Base-by-base conservation (phyloP, 2,888 invertebrate species). In the Cataglyphis cursor region DNA sequence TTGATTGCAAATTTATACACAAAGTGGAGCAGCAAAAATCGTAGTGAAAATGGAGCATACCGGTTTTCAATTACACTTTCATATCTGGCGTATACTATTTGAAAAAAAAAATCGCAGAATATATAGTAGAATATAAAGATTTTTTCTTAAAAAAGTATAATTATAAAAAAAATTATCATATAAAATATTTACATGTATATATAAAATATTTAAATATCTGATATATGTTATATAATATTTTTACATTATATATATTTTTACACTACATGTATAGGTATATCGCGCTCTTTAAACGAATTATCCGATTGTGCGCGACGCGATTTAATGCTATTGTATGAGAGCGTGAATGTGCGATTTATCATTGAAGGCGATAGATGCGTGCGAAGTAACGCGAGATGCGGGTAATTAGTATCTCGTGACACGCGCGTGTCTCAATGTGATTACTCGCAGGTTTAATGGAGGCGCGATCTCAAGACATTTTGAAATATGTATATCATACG, bases 371-470 rank as follows among this genome's bases (percentile, higher is more conserved):
- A 78, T 66, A 78, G 41, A 66, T 78, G 57, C 57, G 18, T n/a
- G 38, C 76, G 12, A 57, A 28, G 76, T 78, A 65, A 78, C 41
- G 78, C 68, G 78, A 31, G 57, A 68, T 68, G 59, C 57, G 68
- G 59, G 68, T 78, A 78, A 78, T 78, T 68, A 78, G 78, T 68
- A 59, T 78, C 59, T 68, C 68, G 78, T 59, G 78, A 51, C 75
- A 31, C 66, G 66, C 76, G 68, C 76, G 66, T 66, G 76, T 66
- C 66, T 38, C 65, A 10, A 21, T 41, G 68, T 41, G 68, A 78
- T 78, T 35, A 78, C 68, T 68, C 44, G 68, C 3, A 31, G 35
- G 3, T 59, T 68, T 68, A 66, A 78, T 68, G 57, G 21, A 59
- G 8, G 76, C 41, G 64, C 51, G 38, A 75, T 24, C 24, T 38